These are phyloP conservation scores for Eupithecia tripunctaria DNA, from an alignment of 2,888 invertebrate genomes.

Conservation along the genomic window DNA sequence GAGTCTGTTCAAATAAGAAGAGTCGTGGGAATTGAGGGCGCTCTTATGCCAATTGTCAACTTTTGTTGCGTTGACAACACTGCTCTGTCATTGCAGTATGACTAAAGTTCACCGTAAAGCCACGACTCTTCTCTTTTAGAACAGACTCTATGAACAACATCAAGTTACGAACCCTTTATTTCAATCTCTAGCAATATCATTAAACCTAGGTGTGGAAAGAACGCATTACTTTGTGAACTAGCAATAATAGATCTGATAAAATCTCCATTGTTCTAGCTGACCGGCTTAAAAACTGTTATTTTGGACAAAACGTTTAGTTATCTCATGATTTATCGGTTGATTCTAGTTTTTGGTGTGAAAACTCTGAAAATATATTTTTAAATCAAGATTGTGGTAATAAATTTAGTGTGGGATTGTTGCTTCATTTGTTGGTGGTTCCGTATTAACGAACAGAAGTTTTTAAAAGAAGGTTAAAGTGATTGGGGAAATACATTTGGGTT, in stretches of 20 bases:
- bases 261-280: slow-evolving; percentile 28
- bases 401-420: neutral
- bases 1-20: too few species aligned
- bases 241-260: slow-evolving; percentile 18
- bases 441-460: neutral
- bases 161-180: neutral
- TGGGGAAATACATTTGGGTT: neutral
- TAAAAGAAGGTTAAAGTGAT: neutral
- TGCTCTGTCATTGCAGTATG: too few species aligned
- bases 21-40: too few species aligned
- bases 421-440: neutral
- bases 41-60: too few species aligned
- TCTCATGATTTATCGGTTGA: slow-evolving; percentile 24
- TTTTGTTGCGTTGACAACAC: too few species aligned
- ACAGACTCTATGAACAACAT: neutral
- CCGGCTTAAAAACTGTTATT: slow-evolving; percentile 23
- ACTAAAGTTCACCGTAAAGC: too few species aligned
- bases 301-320: slow-evolving; percentile 32
- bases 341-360: slow-evolving; percentile 17
- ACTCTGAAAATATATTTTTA: neutral
- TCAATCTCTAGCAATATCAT: neutral
- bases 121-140: too few species aligned
- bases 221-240: slow-evolving; percentile 21
- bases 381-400: slow-evolving; percentile 1
- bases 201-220: slow-evolving; percentile 16